Evolutionary conservation across 2,113 vertebrate genomes (phyloP).

Genomic region (Sigmodon hispidus): DNA sequence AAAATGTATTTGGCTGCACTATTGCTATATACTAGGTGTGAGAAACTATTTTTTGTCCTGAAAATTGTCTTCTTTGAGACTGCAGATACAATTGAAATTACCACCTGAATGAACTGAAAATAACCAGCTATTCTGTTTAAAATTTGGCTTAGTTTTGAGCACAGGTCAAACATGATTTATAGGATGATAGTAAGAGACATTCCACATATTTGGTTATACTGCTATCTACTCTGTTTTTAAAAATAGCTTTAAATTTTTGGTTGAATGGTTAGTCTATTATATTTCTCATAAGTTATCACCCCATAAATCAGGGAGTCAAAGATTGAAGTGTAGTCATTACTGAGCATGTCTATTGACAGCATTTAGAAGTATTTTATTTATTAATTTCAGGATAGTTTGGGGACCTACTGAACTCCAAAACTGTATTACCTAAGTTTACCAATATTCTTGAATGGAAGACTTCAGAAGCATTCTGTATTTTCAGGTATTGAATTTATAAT

Average conservation of each 20-base stretch:
- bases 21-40: neutral
- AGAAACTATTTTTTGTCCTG: conserved; percentile 18
- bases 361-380: neutral
- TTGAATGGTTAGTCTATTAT: neutral
- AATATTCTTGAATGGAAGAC: neutral
- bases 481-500: neutral
- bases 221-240: neutral
- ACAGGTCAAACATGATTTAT: conserved; percentile 18
- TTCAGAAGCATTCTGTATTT: neutral
- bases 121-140: conserved; percentile 15
- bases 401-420: neutral
- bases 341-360: neutral
- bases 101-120: conserved; percentile 25
- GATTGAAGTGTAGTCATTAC: neutral
- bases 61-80: conserved; percentile 39
- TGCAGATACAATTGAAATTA: neutral
- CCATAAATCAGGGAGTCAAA: neutral
- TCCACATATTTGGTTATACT: conserved; percentile 32
- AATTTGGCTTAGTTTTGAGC: neutral
- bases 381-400: neutral
- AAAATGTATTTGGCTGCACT: neutral
- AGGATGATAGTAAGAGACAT: neutral
- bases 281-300: neutral
- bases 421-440: neutral
- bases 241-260: neutral